Evolutionary conservation across 2,113 vertebrate species (phyloP).

Genomic region (Oryzias melastigma): DNA sequence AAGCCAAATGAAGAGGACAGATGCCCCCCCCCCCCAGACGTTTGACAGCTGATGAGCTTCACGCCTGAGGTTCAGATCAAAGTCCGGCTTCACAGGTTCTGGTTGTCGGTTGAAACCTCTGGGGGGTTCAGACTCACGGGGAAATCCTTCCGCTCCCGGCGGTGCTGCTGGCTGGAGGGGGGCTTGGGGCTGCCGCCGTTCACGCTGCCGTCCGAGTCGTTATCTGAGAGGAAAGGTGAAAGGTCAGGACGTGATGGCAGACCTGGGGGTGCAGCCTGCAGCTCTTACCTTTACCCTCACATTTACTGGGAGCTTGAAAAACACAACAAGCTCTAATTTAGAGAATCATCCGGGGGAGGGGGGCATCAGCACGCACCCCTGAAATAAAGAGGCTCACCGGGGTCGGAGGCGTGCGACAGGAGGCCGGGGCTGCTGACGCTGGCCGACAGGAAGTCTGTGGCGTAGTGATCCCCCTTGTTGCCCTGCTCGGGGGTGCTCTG

Average conservation of each 20-base stretch:
- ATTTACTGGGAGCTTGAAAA: conserved; percentile 64
- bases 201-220: conserved; percentile 80
- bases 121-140: conserved; percentile 79
- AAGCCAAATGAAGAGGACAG: no score
- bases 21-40: no score
- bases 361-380: not conserved
- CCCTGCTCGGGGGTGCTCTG: conserved; percentile 88
- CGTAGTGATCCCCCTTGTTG: conserved; percentile 72
- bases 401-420: conserved; percentile 70
- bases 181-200: conserved; percentile 81
- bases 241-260: no score
- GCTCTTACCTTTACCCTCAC: conserved; percentile 61
- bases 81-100: not conserved
- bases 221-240: conserved; percentile 55
- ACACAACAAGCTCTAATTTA: conserved; percentile 19
- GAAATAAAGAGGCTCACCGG: conserved; percentile 50
- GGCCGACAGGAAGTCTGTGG: conserved; percentile 78
- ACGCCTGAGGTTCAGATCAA: conserved; percentile 7
- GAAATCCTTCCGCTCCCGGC: conserved; percentile 91
- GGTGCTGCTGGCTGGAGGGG: conserved; percentile 81
- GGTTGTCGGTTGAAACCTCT: not conserved
- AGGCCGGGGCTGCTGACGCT: conserved; percentile 85
- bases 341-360: not conserved
- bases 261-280: not conserved
- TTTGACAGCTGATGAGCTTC: not conserved